A percentile compares a stretch with the other conserved stretches of the same genome.
These are phyloP conservation scores for Bombylius discolor DNA, from an alignment of 2,888 invertebrate species.

Conservation along the genomic window DNA sequence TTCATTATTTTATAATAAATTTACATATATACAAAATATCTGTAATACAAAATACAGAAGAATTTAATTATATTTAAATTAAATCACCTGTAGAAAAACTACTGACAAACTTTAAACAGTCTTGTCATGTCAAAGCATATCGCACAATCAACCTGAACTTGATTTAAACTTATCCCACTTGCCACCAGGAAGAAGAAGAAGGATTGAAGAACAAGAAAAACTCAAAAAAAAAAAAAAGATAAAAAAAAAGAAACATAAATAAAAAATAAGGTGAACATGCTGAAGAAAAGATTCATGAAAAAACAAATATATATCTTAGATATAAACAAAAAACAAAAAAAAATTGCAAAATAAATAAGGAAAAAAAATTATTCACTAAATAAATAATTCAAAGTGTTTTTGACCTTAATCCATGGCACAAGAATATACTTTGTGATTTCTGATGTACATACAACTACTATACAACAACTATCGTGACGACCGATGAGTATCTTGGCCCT, in stretches of 20 bases:
- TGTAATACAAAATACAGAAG: too few species aligned
- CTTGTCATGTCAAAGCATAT: neutral
- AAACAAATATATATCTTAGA: neutral
- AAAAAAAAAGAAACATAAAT: neutral
- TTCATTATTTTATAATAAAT: too few species aligned
- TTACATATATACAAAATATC: too few species aligned
- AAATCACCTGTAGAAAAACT: too few species aligned
- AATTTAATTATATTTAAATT: too few species aligned
- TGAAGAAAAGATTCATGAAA: neutral
- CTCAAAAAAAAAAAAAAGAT: neutral
- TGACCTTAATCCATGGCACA: constrained; percentile 13
- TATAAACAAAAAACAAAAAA: neutral
- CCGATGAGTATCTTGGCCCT: constrained; percentile 12
- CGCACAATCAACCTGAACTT: neutral
- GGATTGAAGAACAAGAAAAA: neutral
- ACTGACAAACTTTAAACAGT: neutral
- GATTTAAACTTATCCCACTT: neutral
- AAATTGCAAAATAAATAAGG: neutral
- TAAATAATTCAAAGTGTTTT: constrained; percentile 12
- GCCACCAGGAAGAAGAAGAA: neutral
- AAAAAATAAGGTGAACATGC: neutral
- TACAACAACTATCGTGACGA: constrained; percentile 11
- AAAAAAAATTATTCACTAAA: neutral
- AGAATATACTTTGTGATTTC: neutral
- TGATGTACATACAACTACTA: neutral